These are phyloP conservation scores for Cheiracanthium punctorium DNA, from an alignment of 2,888 invertebrate species.

Conservation along the genomic window DNA sequence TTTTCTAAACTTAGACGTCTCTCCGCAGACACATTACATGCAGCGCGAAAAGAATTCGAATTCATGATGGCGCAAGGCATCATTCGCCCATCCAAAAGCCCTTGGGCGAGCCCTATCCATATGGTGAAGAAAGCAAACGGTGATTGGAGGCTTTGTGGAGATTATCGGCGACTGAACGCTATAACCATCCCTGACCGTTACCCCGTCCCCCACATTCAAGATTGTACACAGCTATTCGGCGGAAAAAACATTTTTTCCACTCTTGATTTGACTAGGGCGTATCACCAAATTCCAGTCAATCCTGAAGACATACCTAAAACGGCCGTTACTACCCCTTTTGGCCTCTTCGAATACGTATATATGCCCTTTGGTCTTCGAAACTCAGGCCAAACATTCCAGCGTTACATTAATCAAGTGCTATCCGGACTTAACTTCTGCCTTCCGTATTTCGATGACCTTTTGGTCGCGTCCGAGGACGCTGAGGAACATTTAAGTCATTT, in stretches of 20 bases:
- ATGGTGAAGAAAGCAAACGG: background rate
- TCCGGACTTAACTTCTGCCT: conserved; percentile 67
- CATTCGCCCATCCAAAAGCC: background rate
- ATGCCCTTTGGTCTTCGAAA: conserved; percentile 76
- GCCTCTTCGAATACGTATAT: no score
- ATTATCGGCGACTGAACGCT: background rate
- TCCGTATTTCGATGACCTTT: background rate
- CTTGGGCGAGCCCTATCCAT: background rate
- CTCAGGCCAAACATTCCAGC: no score
- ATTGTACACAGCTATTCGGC: no score
- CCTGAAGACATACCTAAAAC: conserved; percentile 75
- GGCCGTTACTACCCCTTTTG: conserved; percentile 75
- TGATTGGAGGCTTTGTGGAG: background rate
- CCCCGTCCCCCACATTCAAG: no score
- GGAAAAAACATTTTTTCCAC: no score
- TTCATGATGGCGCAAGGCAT: background rate
- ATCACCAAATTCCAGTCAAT: conserved; percentile 5
- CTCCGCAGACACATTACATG: background rate
- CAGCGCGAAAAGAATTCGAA: background rate
- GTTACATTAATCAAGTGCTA: no score
- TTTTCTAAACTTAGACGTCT: background rate
- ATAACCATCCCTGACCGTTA: background rate
- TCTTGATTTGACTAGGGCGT: background rate
- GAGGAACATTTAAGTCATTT: background rate
- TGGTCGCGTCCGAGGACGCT: background rate